Base-by-base conservation (phyloP, 2,797 vertebrate species). In the Poliocrania exsul region DNA sequence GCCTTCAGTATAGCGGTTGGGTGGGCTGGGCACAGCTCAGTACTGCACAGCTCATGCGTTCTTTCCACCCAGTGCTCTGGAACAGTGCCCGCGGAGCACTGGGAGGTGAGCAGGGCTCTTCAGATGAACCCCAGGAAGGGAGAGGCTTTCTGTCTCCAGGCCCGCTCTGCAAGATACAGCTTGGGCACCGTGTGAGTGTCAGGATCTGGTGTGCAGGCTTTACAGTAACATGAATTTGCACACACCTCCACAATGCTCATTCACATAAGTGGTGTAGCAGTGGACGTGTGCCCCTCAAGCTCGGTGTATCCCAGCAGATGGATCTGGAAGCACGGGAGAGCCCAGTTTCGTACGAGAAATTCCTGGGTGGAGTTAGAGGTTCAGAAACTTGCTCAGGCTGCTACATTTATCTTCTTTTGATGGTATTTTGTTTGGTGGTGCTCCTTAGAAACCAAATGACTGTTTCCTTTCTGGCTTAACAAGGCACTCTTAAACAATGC, bases 401-500 rank as follows among this genome's bases (percentile, higher is more conserved):
- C 42, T 62, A 57, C 51, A 17, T 93, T 91, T 92, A 91, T 97
- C 97, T 97, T 94, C 67, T 92, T 96, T 92, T 92, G 92, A 96
- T 98, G 95, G 95, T 98, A 96, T 98, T 98, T 97, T 98, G 66
- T 97, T 97, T 97, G 96, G 91, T 96, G 89, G 90, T 94, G 78
- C 97, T 97, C 97, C 98, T 96, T 97, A 96, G 98, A 98, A 97
- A 98, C 97, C 75, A 64, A 95, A 86, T 97, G 81, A 92, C 95
- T 93, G 89, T 97, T 99, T 99, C 98, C 98, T 98, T 97, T 98
- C 96, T 97, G 97, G 96, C 95, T 96, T 95, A 84, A 90, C 77
- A 94, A 96, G 88, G 82, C 91, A 51, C 85, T 92, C 25, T 81
- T 90, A 86, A 97, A 96, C 96, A 95, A 96, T 97, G 84, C 78